These are phyloP conservation scores for Aptenodytes patagonicus DNA, from an alignment of 2,113 vertebrate genomes.

Conservation along the genomic window DNA sequence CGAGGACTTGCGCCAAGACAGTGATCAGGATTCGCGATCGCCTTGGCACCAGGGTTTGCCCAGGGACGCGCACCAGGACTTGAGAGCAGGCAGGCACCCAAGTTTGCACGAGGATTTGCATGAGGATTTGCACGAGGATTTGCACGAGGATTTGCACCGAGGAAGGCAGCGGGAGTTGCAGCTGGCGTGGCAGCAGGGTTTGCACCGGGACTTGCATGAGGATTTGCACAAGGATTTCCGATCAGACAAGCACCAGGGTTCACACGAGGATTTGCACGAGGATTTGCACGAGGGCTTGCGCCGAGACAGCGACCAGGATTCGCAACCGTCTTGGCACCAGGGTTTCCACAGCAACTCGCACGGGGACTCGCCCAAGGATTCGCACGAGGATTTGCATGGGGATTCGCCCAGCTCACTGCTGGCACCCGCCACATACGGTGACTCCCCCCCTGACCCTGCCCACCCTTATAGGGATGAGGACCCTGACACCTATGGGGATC, in stretches of 20 bases:
- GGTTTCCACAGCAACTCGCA: neutral
- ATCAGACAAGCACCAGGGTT: neutral
- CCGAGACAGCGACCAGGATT: neutral
- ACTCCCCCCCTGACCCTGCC: neutral
- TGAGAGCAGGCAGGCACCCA: neutral
- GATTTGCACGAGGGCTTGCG: neutral
- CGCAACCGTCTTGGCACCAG: fast-evolving
- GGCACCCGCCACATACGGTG: neutral
- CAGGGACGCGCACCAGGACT: too few relatives aligned
- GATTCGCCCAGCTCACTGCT: neutral
- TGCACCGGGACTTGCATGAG: neutral
- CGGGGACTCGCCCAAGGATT: neutral
- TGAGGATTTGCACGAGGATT: neutral
- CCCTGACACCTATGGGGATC: neutral
- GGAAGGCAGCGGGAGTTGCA: neutral
- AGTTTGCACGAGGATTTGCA: neutral
- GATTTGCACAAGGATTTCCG: neutral
- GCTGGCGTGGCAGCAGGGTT: neutral
- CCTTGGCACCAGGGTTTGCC: neutral
- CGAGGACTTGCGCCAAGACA: neutral
- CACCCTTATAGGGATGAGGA: neutral
- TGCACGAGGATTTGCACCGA: neutral
- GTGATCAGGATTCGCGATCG: fast-evolving
- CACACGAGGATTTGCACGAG: neutral
- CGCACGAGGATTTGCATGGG: neutral